Conservation (phyloP, 2,797 vertebrate genomes). For the Tenualosa thibaudeaui region DNA sequence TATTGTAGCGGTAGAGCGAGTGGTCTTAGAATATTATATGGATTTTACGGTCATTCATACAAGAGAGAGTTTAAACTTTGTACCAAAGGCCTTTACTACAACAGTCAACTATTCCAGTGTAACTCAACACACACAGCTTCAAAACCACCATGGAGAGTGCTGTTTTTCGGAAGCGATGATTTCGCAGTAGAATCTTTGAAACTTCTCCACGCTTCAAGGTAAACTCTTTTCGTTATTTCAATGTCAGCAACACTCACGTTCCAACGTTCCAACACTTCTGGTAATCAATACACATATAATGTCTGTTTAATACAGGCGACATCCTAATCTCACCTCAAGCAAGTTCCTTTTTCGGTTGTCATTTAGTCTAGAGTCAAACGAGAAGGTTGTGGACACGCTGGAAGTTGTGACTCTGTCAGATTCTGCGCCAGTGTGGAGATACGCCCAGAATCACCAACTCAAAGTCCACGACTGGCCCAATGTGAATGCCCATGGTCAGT, state of each 20-base stretch:
- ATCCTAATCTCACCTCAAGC: neutral
- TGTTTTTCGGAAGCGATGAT: conserved; percentile 89
- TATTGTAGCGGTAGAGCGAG: neutral
- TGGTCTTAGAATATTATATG: neutral
- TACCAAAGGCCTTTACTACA: neutral
- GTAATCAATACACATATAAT: neutral
- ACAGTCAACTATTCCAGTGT: conserved; percentile 23
- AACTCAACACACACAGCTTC: conserved; percentile 30
- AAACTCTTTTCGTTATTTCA: neutral
- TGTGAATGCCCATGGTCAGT: conserved; percentile 66
- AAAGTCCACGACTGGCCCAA: conserved; percentile 82
- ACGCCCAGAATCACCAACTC: conserved; percentile 76
- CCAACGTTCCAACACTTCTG: no score
- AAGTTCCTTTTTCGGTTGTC: neutral
- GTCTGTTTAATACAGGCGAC: neutral
- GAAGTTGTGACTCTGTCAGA: conserved; percentile 85
- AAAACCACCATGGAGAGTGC: conserved; percentile 80
- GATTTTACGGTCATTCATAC: neutral
- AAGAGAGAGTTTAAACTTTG: neutral
- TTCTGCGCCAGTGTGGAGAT: conserved; percentile 79
- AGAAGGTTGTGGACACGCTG: conserved; percentile 73
- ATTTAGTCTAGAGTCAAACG: conserved; percentile 54
- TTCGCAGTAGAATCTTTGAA: conserved; percentile 83
- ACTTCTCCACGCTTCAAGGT: conserved; percentile 78
- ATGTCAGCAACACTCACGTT: neutral